Evolutionary conservation across 1,140 invertebrate genomes (phyloP).

Genomic region (Yoshiicerus persimilis): DNA sequence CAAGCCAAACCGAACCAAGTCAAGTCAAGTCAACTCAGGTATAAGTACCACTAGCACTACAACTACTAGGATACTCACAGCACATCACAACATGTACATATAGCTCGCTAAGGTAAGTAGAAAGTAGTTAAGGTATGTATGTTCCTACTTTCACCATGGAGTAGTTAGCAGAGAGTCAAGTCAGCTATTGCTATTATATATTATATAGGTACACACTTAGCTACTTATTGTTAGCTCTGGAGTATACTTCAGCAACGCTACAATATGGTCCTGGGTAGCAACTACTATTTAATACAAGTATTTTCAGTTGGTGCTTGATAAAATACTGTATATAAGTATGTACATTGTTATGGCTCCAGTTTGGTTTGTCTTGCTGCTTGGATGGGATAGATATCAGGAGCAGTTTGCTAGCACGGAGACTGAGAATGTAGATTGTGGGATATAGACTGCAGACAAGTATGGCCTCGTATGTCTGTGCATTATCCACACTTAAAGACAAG

Average conservation of each 20-base stretch:
- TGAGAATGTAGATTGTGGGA: background rate
- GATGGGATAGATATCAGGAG: background rate
- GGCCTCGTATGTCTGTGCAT: background rate
- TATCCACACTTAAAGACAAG: background rate
- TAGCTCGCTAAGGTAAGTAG: background rate
- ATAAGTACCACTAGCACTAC: background rate
- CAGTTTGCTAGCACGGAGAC: background rate
- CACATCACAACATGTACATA: background rate
- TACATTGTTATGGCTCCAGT: background rate
- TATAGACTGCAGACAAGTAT: background rate
- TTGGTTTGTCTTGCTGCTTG: background rate
- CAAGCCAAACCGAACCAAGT: background rate
- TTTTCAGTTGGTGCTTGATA: background rate
- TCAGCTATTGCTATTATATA: background rate
- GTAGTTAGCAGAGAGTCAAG: background rate
- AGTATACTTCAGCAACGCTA: background rate
- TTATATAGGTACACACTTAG: background rate
- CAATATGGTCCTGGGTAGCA: no score
- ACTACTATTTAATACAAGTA: no score
- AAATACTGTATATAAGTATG: background rate
- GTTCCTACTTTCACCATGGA: background rate
- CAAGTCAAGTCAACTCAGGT: background rate
- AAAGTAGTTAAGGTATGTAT: background rate
- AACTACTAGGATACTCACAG: background rate
- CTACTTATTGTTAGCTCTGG: background rate